These are phyloP conservation scores for Burhinus oedicnemus DNA, from an alignment of 2,113 vertebrate species.

Conservation along the genomic window DNA sequence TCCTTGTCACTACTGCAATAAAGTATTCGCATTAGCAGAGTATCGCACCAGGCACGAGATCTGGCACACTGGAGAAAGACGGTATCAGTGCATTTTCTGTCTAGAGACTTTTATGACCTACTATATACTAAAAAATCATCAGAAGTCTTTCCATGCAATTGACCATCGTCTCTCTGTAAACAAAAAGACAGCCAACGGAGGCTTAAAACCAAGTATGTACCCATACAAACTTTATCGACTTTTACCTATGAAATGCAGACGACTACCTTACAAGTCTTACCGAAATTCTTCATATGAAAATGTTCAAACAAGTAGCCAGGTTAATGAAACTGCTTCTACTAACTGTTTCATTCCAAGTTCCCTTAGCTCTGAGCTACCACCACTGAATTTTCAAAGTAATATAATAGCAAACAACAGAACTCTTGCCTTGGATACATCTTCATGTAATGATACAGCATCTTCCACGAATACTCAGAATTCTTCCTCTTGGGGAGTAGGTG, in stretches of 20 bases:
- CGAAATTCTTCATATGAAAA: conserved; percentile 83
- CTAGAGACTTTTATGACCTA: conserved; percentile 98
- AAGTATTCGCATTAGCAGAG: conserved; percentile 96
- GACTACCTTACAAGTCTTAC: conserved; percentile 89
- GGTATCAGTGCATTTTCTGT: conserved; percentile 98
- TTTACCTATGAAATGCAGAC: conserved; percentile 94
- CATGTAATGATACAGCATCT: conserved; percentile 36
- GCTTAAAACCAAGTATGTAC: conserved; percentile 90
- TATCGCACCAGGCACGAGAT: conserved; percentile 98
- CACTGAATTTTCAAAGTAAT: conserved; percentile 78
- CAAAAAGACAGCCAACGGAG: conserved; percentile 90
- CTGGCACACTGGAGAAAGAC: conserved; percentile 97
- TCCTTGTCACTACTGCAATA: conserved; percentile 97
- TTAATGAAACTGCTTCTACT: conserved; percentile 52
- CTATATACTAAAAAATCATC: conserved; percentile 97
- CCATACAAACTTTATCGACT: conserved; percentile 97
- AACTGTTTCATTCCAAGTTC: conserved; percentile 68
- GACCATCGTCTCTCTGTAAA: conserved; percentile 90
- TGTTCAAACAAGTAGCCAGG: conserved; percentile 68
- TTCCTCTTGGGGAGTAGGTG: conserved; percentile 56
- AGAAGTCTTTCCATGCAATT: conserved; percentile 97
- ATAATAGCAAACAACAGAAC: conserved; percentile 62
- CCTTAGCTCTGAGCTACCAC: conserved; percentile 73
- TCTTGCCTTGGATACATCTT: conserved; percentile 50
- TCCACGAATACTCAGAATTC: conserved; percentile 41